These are phyloP conservation scores for Callinectes sapidus DNA, from an alignment of 2,888 invertebrate species.

Conservation along the genomic window DNA sequence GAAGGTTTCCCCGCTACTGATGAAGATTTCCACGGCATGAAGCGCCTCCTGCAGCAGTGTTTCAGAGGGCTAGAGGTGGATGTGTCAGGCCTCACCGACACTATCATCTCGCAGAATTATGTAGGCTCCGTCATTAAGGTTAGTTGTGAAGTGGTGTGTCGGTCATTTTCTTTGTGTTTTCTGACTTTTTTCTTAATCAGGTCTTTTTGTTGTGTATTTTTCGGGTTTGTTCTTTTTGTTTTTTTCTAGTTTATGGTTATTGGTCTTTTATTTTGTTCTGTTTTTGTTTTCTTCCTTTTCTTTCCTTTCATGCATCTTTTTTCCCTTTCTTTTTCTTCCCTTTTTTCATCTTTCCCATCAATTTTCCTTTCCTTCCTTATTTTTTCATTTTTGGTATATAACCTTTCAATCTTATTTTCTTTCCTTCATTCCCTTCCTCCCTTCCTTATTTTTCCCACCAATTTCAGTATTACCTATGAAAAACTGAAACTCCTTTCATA, in stretches of 20 bases:
- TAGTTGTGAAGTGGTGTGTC: not conserved
- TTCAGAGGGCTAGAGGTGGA: conserved; percentile 70
- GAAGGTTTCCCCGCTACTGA: conserved; percentile 72
- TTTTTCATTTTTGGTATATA: too few species aligned
- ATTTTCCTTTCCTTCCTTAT: not conserved
- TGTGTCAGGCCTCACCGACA: conserved; percentile 63
- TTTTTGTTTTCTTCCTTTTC: not conserved
- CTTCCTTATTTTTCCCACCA: not conserved
- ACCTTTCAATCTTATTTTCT: too few species aligned
- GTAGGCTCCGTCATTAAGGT: conserved; percentile 72
- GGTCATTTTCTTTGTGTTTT: not conserved
- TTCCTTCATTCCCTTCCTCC: not conserved
- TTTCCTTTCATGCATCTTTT: not conserved
- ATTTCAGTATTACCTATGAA: too few species aligned
- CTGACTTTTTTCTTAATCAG: not conserved
- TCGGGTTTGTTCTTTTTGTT: not conserved
- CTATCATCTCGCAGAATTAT: conserved; percentile 72
- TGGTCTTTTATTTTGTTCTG: not conserved
- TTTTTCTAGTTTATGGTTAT: not conserved
- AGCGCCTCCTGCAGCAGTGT: conserved; percentile 63
- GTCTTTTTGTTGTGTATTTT: not conserved
- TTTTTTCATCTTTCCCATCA: not conserved
- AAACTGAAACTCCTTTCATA: too few species aligned
- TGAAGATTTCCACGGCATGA: conserved; percentile 71
- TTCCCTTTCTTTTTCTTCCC: not conserved